Percentiles rank a stretch among this genome's conserved stretches.
phyloP scores from a whole-genome alignment of 1,140 invertebrate species.

The Phymastichus coffea region DNA sequence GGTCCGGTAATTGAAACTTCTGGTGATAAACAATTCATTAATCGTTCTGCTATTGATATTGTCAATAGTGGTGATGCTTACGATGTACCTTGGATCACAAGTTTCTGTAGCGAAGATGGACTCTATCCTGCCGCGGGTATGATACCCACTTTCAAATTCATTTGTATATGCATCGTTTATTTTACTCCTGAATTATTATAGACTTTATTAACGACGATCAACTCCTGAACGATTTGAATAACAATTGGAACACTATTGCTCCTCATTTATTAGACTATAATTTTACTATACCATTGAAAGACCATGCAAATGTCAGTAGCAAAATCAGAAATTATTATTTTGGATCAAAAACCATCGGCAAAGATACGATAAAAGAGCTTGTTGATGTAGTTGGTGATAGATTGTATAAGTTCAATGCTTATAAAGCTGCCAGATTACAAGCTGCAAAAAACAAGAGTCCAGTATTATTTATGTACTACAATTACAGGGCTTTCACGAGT shows the following conservation, averaged over 20 bases:
- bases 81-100: constrained; percentile 45
- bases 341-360: constrained; percentile 30
- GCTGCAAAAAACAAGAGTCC: not conserved
- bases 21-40: not conserved
- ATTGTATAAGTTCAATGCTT: not conserved
- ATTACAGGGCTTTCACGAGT: not conserved
- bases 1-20: constrained; percentile 2
- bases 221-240: not conserved
- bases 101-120: constrained; percentile 42
- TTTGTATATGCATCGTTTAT: not conserved
- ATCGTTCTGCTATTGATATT: not conserved
- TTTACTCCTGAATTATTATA: not conserved
- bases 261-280: constrained; percentile 3
- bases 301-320: not conserved
- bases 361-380: not conserved
- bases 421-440: not conserved
- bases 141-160: not conserved
- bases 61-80: constrained; percentile 22
- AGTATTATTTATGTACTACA: not conserved
- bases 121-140: constrained; percentile 17
- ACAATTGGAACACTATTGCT: constrained; percentile 10
- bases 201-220: not conserved
- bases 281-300: constrained; percentile 4
- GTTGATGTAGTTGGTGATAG: not conserved
- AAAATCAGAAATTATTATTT: constrained; percentile 6